Evolutionary conservation across 2,888 invertebrate species (phyloP).

Genomic region (Rhimphoctona megacephalus): DNA sequence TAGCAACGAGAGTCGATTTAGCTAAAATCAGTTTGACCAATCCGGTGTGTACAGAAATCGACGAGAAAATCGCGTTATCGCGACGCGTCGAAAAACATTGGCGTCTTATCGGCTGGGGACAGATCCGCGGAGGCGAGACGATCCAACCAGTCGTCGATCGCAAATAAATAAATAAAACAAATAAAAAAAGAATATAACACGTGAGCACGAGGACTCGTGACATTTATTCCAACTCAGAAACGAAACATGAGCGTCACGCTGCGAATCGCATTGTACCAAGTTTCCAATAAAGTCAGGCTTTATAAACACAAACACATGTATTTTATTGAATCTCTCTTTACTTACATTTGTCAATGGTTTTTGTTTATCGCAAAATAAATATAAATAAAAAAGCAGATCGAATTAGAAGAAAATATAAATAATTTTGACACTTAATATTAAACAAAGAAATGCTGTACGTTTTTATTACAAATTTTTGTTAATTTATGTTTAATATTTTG

Average conservation of each 20-base stretch:
- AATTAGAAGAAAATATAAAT: background rate
- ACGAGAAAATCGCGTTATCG: constrained; percentile 99
- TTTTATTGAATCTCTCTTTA: background rate
- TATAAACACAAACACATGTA: constrained; percentile 41
- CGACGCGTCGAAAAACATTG: constrained; percentile 99
- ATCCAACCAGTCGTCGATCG: constrained; percentile 92
- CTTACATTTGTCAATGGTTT: background rate
- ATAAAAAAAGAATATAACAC: background rate
- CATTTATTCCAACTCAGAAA: constrained; percentile 39
- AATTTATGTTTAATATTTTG: background rate
- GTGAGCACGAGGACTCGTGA: constrained; percentile 23
- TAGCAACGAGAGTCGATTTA: constrained; percentile 97
- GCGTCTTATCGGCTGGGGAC: constrained; percentile 99
- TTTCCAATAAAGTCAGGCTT: constrained; percentile 66
- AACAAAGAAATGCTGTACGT: background rate
- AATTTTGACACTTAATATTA: background rate
- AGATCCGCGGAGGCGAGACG: constrained; percentile 98
- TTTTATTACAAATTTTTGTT: background rate
- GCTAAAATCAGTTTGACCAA: constrained; percentile 98
- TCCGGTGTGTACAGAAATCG: constrained; percentile 99
- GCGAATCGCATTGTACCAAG: constrained; percentile 52
- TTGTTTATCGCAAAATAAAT: background rate
- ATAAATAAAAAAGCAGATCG: background rate
- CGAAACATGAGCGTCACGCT: constrained; percentile 22
- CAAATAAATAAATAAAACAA: constrained; percentile 73